Conservation (phyloP, 2,888 invertebrate species). For the Reticulitermes lucifugus region DNA sequence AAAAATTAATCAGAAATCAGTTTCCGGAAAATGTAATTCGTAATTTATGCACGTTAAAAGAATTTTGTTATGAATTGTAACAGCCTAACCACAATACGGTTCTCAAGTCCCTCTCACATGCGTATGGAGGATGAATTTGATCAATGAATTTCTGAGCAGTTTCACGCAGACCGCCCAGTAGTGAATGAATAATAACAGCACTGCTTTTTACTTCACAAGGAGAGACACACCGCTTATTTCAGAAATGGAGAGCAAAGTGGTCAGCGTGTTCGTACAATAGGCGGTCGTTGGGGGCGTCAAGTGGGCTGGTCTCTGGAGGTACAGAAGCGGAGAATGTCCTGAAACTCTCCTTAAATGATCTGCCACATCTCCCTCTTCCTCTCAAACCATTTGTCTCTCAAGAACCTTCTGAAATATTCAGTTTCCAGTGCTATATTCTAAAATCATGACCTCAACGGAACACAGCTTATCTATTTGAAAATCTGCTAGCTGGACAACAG, state of each 20-base stretch:
- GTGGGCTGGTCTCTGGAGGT: too few species aligned
- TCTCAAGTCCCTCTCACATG: not conserved
- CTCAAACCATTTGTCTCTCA: not conserved
- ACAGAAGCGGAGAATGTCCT: too few species aligned
- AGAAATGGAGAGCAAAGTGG: slow-evolving; percentile 7
- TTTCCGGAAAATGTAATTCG: too few species aligned
- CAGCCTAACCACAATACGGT: not conserved
- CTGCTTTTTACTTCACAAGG: slow-evolving; percentile 5
- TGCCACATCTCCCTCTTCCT: too few species aligned
- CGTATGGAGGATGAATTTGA: not conserved
- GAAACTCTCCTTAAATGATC: too few species aligned
- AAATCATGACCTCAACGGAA: not conserved
- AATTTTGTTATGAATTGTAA: too few species aligned
- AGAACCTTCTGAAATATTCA: not conserved
- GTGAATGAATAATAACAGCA: not conserved
- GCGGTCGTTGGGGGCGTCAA: too few species aligned
- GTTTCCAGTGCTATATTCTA: not conserved
- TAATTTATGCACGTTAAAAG: too few species aligned
- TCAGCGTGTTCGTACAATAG: not conserved
- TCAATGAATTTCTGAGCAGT: not conserved
- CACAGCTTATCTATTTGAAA: not conserved
- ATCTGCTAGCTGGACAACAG: not conserved
- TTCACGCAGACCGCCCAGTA: not conserved
- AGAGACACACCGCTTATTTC: not conserved
- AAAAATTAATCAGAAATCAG: too few species aligned